Conservation (phyloP, 2,888 invertebrate species). For the Philereme vetulata region DNA sequence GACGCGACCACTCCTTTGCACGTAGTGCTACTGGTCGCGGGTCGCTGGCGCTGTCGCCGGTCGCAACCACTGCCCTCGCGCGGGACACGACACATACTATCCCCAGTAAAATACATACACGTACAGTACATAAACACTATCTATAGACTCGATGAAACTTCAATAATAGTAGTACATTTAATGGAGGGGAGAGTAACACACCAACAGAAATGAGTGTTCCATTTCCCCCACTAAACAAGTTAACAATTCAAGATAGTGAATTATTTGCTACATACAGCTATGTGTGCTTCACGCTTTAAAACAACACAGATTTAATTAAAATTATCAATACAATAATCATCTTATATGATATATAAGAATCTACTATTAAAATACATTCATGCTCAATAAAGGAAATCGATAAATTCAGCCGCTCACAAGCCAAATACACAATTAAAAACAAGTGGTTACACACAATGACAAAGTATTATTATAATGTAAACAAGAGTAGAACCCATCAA, state of each 20-base stretch:
- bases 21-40: neutral
- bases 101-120: slow-evolving; percentile 53
- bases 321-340: slow-evolving; percentile 37
- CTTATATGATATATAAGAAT: slow-evolving; percentile 38
- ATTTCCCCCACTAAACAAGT: slow-evolving; percentile 56
- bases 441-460: slow-evolving; percentile 73
- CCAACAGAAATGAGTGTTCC: slow-evolving; percentile 54
- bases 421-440: slow-evolving; percentile 63
- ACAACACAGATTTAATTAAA: slow-evolving; percentile 41
- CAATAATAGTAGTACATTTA: slow-evolving; percentile 52
- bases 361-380: slow-evolving; percentile 52
- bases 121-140: slow-evolving; percentile 59
- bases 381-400: slow-evolving; percentile 63
- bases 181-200: slow-evolving; percentile 47
- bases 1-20: neutral
- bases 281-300: slow-evolving; percentile 50
- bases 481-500: slow-evolving; percentile 76
- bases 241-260: slow-evolving; percentile 59
- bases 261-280: slow-evolving; percentile 49
- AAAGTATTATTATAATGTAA: slow-evolving; percentile 69
- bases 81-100: slow-evolving; percentile 35
- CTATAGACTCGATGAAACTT: slow-evolving; percentile 62
- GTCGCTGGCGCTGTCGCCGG: neutral
- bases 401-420: slow-evolving; percentile 67
- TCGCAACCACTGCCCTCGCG: slow-evolving; percentile 15